Base-by-base conservation (phyloP, 2,888 invertebrate genomes). In the Nomada goodeniana region DNA sequence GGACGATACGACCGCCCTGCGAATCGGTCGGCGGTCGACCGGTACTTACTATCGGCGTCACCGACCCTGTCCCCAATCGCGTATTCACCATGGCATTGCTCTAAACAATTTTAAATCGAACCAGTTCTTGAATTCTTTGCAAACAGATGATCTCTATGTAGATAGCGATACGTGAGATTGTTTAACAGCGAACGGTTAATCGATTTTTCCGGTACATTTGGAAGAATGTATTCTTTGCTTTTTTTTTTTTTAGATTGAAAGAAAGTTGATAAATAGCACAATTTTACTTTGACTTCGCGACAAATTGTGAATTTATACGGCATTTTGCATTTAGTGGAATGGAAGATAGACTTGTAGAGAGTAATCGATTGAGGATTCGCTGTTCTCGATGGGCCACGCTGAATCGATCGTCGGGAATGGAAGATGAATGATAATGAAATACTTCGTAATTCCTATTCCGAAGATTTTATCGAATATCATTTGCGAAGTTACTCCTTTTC, bases 1-100 rank as follows among this genome's bases (percentile, higher is more conserved):
- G 91, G 88, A 91, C 84, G 88, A 93, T 91, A 84, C 89, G 91
- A 89, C 92, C 91, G 87, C 90, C 89, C 89, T 92, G 91, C 69
- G 89, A 82, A 77, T 65, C 80, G 74, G 82, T 85, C 85, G 90
- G 86, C 85, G 88, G 85, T 89, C 82, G 86, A 78, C 61, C 80
- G 69, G 67, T 81, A 79, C 77, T 86, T 76, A 79, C 86, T 86
- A 86, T 89, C 76, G 89, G 82, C 69, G 89, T 86, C 63, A 77
- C 77, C 47, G 81, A 68, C 47, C 77, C 42, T 61, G 76, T 76
- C 75, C 84, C 88, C 85, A 84, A 85, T 88, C 85, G 88, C 69
- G 89, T 89, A 72, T 88, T 89, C 76, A 87, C 80, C 84, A 86
- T 80, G 72, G 83, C 83, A 84, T 91, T 86, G 76, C 83, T 90